Percentiles rank a stretch among this genome's conserved stretches.
These are phyloP conservation scores for Leptopilina boulardi DNA, from an alignment of 1,140 invertebrate species.

Conservation along the genomic window DNA sequence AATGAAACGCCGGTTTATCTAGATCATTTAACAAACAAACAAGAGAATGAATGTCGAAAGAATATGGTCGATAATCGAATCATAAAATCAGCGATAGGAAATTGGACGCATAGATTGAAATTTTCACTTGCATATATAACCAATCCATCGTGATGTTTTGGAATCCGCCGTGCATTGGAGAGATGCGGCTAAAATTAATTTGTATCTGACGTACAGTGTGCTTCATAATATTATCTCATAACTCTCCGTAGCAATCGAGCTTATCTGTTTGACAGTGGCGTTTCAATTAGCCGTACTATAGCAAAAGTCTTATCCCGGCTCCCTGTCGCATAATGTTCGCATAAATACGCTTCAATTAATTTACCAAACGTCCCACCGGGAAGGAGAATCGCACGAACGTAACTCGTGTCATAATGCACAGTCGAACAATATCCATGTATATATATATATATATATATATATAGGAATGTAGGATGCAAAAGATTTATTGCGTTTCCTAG, in stretches of 20 bases:
- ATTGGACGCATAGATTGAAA: constrained; percentile 45
- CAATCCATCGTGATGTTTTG: background rate
- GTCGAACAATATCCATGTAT: background rate
- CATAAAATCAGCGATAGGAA: constrained; percentile 43
- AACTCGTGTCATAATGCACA: constrained; percentile 26
- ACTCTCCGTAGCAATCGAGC: constrained; percentile 61
- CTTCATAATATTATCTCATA: constrained; percentile 63
- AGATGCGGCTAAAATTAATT: constrained; percentile 63
- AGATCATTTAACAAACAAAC: constrained; percentile 17
- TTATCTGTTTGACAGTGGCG: constrained; percentile 62
- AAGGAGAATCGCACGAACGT: constrained; percentile 28
- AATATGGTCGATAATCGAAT: constrained; percentile 44
- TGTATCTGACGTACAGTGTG: constrained; percentile 55
- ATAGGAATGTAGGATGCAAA: constrained; percentile 1
- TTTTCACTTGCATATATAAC: constrained; percentile 49
- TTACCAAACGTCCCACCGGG: constrained; percentile 31
- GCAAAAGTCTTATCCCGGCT: constrained; percentile 64
- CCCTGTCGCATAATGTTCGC: constrained; percentile 56
- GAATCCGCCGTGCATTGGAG: constrained; percentile 36
- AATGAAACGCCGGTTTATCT: background rate
- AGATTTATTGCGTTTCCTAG: constrained; percentile 13
- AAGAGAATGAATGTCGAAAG: constrained; percentile 31
- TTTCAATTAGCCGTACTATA: constrained; percentile 64
- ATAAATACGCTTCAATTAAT: constrained; percentile 66
- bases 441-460: too few species aligned